Evolutionary conservation across 1,140 invertebrate species (phyloP), one percentile per base, ranked within the genome.

Genomic region (Geopemphigus sp.): DNA sequence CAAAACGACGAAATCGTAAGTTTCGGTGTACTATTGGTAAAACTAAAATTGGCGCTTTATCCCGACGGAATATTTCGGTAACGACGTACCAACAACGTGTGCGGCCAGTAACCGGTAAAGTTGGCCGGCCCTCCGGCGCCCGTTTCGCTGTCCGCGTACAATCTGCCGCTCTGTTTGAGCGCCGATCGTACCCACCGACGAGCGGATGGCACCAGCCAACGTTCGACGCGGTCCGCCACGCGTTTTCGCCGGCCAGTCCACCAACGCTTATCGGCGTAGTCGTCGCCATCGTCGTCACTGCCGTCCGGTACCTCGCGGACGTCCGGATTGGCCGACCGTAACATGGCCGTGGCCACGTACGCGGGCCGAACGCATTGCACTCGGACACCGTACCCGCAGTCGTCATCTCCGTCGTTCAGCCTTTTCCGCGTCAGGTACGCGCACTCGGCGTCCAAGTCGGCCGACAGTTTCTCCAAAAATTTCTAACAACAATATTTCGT

Each of bases 331-430:
- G 66, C 66, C 15, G 66, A 70, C n/a, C 66, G 66, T 22, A 70
- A 12, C 94, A 98, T 94, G 83, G 97, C 97, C 0, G 95, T 95
- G 10, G 94, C 93, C 1, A 98, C 95, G 83, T 93, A 95, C 32
- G 93, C 94, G 0, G 96, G 96, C 59, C 92, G 85, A 1, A 97
- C 87, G 84, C 92, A 93, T 87, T 98, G 93, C 6, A 96, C 87
- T 15, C 91, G 90, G 5, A 98, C 91, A 4, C 95, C 95, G 88
- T 12, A 89, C 88, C 86, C 86, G 82, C n/a, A n/a, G n/a, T n/a
- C n/a, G n/a, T 95, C 96, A 85, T 97, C 95, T 17, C 89, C 89
- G 5, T 90, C 88, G 26, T 97, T n/a, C 86, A 17, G 11, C 11
- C n/a, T n/a, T n/a, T n/a, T n/a, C n/a, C 6, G 17, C 24, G 2